phyloP scores from a whole-genome alignment of 2,113 vertebrate genomes.

The Notechis scutatus region DNA sequence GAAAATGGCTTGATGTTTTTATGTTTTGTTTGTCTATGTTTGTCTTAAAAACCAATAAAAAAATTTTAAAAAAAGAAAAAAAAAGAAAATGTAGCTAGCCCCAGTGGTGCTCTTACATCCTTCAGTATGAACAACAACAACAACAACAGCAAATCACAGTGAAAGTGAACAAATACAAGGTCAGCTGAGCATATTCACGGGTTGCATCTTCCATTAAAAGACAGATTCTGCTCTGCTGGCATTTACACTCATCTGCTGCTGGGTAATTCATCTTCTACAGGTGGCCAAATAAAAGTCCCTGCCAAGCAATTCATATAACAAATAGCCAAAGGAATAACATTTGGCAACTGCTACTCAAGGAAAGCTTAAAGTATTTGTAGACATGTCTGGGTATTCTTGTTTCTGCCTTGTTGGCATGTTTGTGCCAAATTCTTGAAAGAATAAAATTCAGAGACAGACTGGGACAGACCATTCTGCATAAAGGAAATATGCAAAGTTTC shows the following conservation, averaged over 20 bases:
- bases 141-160: neutral
- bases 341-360: neutral
- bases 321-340: neutral
- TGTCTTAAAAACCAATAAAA: too few relatives aligned
- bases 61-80: too few relatives aligned
- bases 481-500: neutral
- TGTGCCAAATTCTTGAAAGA: neutral
- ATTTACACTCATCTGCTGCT: neutral
- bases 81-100: neutral
- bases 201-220: neutral
- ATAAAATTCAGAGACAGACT: neutral
- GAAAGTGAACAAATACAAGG: neutral
- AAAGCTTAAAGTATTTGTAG: neutral
- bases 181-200: neutral
- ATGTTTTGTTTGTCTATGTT: too few relatives aligned
- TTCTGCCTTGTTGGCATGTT: accelerated
- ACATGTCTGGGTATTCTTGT: neutral
- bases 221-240: neutral
- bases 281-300: neutral
- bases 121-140: neutral
- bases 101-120: neutral
- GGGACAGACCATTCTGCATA: neutral
- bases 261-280: constrained; percentile 18
- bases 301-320: constrained; percentile 6
- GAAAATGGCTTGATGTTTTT: too few relatives aligned